Evolutionary conservation across 1,140 invertebrate species (phyloP).

Genomic region (Bombus confusus): DNA sequence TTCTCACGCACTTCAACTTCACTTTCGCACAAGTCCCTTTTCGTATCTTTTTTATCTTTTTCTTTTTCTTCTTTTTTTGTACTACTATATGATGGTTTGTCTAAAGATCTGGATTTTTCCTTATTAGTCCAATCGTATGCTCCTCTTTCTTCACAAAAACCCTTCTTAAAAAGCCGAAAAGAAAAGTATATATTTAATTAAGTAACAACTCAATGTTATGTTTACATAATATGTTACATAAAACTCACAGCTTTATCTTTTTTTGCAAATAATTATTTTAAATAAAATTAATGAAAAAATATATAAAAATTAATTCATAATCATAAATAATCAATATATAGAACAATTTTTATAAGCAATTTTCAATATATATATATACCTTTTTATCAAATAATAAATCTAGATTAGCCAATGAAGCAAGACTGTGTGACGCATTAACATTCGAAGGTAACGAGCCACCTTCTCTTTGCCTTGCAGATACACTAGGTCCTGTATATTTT

Average conservation of each 20-base stretch:
- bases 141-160: slow-evolving; percentile 75
- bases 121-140: slow-evolving; percentile 79
- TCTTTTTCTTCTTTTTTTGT: slow-evolving; percentile 77
- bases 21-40: slow-evolving; percentile 63
- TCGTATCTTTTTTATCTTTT: slow-evolving; percentile 76
- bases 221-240: too few species aligned
- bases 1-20: slow-evolving; percentile 72
- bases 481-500: slow-evolving; percentile 78
- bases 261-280: background rate
- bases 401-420: slow-evolving; percentile 78
- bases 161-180: slow-evolving; percentile 67
- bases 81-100: slow-evolving; percentile 74
- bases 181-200: background rate
- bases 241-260: background rate
- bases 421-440: slow-evolving; percentile 83
- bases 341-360: background rate
- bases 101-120: slow-evolving; percentile 78
- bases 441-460: slow-evolving; percentile 86
- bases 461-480: slow-evolving; percentile 86
- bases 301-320: too few species aligned
- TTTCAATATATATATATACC: slow-evolving; percentile 57
- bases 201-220: too few species aligned
- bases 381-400: slow-evolving; percentile 80
- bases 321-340: too few species aligned
- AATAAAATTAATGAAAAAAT: slow-evolving; percentile 24